Percentiles rank a stretch among this genome's conserved stretches.
phyloP scores from a whole-genome alignment of 2,113 vertebrate genomes.

The Cathartes aura region DNA sequence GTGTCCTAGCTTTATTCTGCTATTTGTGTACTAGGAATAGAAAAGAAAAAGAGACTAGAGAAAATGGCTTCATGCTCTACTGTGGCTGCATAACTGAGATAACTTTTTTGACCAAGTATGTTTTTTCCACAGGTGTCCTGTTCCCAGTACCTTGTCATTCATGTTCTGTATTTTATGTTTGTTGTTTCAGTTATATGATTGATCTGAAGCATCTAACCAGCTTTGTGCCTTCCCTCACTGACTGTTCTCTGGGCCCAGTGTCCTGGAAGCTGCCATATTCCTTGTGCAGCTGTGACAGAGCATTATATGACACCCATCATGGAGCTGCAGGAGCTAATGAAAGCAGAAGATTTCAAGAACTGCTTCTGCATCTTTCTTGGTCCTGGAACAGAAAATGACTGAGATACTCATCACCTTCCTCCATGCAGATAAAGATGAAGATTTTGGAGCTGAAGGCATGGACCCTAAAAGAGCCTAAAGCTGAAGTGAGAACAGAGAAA shows the following conservation, averaged over 20 bases:
- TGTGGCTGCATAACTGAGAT: background rate
- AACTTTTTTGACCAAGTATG: background rate
- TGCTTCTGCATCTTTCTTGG: background rate
- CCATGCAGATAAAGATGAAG: background rate
- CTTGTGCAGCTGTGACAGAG: background rate
- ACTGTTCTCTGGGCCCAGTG: rapidly evolving
- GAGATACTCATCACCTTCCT: background rate
- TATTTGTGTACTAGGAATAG: background rate
- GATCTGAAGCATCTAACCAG: background rate
- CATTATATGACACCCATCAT: background rate
- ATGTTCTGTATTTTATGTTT: background rate
- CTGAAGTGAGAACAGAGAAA: background rate
- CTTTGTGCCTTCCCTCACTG: background rate
- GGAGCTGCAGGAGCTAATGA: background rate
- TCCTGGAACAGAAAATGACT: background rate
- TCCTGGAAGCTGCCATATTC: background rate
- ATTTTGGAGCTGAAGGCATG: background rate
- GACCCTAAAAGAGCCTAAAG: background rate
- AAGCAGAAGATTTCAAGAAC: background rate
- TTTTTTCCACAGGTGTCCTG: background rate
- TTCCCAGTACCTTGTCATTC: background rate
- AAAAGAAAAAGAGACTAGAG: background rate
- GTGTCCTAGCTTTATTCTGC: background rate
- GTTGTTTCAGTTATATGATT: background rate
- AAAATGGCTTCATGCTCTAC: background rate